A percentile compares a stretch with the other conserved stretches of the same genome.
phyloP scores from a whole-genome alignment of 2,113 vertebrate species.

The Lophius piscatorius region DNA sequence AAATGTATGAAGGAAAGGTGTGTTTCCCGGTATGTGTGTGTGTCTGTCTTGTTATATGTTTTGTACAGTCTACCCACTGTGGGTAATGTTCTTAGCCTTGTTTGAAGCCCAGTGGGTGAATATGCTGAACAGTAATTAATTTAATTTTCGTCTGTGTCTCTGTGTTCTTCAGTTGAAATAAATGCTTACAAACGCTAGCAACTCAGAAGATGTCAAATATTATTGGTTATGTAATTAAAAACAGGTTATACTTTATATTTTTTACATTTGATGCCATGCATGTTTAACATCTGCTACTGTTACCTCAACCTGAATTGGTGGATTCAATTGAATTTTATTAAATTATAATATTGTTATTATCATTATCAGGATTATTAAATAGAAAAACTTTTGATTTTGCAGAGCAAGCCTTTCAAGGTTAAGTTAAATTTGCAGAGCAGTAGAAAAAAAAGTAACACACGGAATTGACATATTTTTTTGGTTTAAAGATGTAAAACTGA shows the following conservation, averaged over 20 bases:
- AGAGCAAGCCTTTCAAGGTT: too few species aligned
- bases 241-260: slow-evolving; percentile 33
- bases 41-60: slow-evolving; percentile 6
- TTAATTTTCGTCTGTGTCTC: slow-evolving; percentile 54
- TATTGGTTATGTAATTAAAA: slow-evolving; percentile 44
- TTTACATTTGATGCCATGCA: slow-evolving; percentile 55
- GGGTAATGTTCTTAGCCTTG: slow-evolving; percentile 44
- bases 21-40: too few species aligned
- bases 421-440: too few species aligned
- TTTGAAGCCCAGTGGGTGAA: slow-evolving; percentile 65
- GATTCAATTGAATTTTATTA: too few species aligned
- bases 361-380: too few species aligned
- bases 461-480: too few species aligned
- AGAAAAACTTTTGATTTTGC: too few species aligned
- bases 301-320: slow-evolving; percentile 68
- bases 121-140: slow-evolving; percentile 71
- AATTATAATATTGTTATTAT: too few species aligned
- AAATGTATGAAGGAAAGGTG: background rate
- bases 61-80: too few species aligned
- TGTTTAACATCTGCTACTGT: slow-evolving; percentile 62
- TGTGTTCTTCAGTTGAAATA: slow-evolving; percentile 56
- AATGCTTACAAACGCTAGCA: slow-evolving; percentile 55
- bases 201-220: slow-evolving; percentile 37
- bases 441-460: too few species aligned
- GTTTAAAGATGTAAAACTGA: too few species aligned